These are phyloP conservation scores for Cheilosia impressa DNA, from an alignment of 2,888 invertebrate genomes.

Conservation along the genomic window DNA sequence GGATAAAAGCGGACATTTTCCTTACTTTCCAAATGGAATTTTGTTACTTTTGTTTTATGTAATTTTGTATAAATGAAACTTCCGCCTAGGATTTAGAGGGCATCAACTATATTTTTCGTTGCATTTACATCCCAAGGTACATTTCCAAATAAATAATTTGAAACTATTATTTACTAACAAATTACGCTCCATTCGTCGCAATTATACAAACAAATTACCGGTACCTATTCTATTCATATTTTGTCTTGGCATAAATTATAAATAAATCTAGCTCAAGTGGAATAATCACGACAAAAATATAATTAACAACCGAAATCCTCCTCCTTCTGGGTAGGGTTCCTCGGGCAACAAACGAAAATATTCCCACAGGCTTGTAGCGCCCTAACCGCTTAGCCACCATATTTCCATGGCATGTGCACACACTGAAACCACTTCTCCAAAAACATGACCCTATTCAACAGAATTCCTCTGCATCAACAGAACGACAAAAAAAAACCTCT, in stretches of 20 bases:
- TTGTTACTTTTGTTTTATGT: too few species aligned
- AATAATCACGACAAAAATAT: conserved; percentile 51
- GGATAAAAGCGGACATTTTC: too few species aligned
- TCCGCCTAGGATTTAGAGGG: too few species aligned
- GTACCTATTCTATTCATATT: conserved; percentile 26
- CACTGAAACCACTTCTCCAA: conserved; percentile 58
- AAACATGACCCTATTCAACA: conserved; percentile 70
- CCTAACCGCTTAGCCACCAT: conserved; percentile 52
- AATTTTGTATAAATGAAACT: too few species aligned
- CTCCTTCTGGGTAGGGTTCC: conserved; percentile 33
- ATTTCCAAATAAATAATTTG: too few species aligned
- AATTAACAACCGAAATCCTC: conserved; percentile 57
- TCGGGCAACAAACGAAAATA: conserved; percentile 39
- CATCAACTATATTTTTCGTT: too few species aligned
- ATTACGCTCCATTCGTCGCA: conserved; percentile 20
- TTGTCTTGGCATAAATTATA: conserved; percentile 5
- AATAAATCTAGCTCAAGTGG: conserved; percentile 24
- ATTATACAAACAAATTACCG: conserved; percentile 12
- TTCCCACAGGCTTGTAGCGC: conserved; percentile 68
- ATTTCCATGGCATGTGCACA: conserved; percentile 27
- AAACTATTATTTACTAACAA: too few species aligned
- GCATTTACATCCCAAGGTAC: too few species aligned
- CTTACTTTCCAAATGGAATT: too few species aligned
- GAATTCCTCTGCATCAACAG: conserved; percentile 41
- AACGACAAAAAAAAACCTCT: conserved; percentile 14